phyloP scores from a whole-genome alignment of 1,140 invertebrate genomes.

The Prorops nasuta region DNA sequence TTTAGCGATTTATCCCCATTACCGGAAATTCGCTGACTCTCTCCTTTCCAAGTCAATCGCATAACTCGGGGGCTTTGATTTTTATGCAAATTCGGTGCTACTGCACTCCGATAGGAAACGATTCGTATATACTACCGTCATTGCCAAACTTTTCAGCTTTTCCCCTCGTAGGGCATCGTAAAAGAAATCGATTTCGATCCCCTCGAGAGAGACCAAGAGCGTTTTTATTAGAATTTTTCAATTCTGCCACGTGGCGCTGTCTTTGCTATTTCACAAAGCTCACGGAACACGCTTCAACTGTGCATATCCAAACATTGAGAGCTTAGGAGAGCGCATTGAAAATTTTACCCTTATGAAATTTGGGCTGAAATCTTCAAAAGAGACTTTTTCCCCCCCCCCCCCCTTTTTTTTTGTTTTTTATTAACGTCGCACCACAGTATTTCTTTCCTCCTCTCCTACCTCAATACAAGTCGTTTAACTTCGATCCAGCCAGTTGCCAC shows the following conservation, averaged over 20 bases:
- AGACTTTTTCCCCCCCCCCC: background rate
- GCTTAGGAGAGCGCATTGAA: constrained; percentile 4
- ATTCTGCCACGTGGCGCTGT: constrained; percentile 3
- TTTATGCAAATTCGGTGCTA: constrained; percentile 9
- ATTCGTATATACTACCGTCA: constrained; percentile 9
- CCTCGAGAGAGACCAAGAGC: background rate
- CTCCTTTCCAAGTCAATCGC: no score
- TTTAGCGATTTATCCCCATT: no score
- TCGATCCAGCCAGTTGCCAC: no score
- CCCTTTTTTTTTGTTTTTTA: background rate
- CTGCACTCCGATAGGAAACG: constrained; percentile 5
- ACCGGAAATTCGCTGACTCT: no score
- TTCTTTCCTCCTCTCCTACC: background rate
- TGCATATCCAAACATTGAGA: constrained; percentile 9
- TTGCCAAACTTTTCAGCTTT: constrained; percentile 11
- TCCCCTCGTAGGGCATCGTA: background rate
- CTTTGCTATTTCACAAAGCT: constrained; percentile 15
- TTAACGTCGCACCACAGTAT: background rate
- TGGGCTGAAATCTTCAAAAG: no score
- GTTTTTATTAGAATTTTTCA: constrained; percentile 24
- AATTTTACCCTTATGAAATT: no score
- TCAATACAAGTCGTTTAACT: no score
- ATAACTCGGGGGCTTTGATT: no score
- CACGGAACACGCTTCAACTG: constrained; percentile 10
- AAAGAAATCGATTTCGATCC: constrained; percentile 16